Evolutionary conservation across 2,797 vertebrate genomes (phyloP), one percentile per base, ranked within the genome.

Genomic region (Otolemur crassicaudatus): DNA sequence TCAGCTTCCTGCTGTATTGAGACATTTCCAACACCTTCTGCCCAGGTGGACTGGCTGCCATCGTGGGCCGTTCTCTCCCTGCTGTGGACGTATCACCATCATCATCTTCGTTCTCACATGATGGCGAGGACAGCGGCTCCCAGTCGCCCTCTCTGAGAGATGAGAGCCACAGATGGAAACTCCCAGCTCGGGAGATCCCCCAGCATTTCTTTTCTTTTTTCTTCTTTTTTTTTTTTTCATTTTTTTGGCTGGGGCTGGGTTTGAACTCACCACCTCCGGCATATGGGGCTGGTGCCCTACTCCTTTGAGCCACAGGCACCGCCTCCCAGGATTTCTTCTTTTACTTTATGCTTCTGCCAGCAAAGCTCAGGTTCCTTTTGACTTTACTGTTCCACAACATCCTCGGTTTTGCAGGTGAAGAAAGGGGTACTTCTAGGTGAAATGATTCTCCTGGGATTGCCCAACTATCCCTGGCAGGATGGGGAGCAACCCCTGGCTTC

Each of bases 91-190:
- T 20, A 70, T 83, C 53, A 22, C 46, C 13, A 3, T 58, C 40
- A 0, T 10, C 16, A 4, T 53, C 29, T 20, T 34, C 25, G 7
- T 14, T 16, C 9, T 76, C 37, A 8, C 23, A 16, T 12, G 14
- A 27, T 0, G 2, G 0, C 1, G 27, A 56, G 53, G 2, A 0
- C 4, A 4, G 14, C 6, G n/a, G 31, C 79, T 49, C 14, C 19
- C 6, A 1, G 40, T 5, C 13, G 17, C n/a, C 37, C 34, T 53
- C 53, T 77, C 53, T 6, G 49, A 19, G 7, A 7, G 75, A 25
- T 7, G 75, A 79, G 61, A 75, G n/a, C 3, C 10, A 27, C 5
- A 3, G 20, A 5, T 4, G 1, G 31, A 58, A 19, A 5, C 22
- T 27, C 29, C 43, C 70, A 1, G 0, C 29, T 37, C 2, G 8